Percentiles rank a stretch among this genome's conserved stretches.
phyloP scores from a whole-genome alignment of 1,140 invertebrate species.

The Drosophila varians region DNA sequence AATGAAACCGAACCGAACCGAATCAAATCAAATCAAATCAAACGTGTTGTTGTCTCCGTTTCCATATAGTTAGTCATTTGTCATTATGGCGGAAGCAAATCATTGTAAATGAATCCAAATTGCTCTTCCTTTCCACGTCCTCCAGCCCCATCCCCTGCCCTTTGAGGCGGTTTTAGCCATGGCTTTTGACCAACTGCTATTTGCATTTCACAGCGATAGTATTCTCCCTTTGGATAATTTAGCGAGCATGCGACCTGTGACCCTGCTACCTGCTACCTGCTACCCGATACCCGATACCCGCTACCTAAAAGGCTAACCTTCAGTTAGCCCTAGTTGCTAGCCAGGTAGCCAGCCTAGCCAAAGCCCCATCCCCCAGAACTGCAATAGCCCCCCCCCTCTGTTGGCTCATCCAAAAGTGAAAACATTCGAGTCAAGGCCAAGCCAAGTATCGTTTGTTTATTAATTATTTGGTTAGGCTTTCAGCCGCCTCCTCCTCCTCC shows the following conservation, averaged over 20 bases:
- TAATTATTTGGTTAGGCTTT: slow-evolving; percentile 72
- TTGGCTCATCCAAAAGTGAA: slow-evolving; percentile 43
- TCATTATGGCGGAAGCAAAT: slow-evolving; percentile 50
- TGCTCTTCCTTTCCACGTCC: slow-evolving; percentile 19
- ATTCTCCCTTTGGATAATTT: slow-evolving; percentile 55
- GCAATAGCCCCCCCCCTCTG: not conserved
- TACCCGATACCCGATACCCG: not conserved
- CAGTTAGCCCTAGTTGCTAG: slow-evolving; percentile 2
- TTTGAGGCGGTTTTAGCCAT: too few species aligned
- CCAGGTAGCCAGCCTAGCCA: not conserved
- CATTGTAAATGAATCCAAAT: slow-evolving; percentile 68
- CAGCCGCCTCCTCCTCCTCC: not conserved
- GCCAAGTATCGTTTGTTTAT: slow-evolving; percentile 55
- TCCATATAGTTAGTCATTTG: slow-evolving; percentile 19
- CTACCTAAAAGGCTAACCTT: slow-evolving; percentile 29
- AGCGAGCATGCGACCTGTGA: slow-evolving; percentile 51
- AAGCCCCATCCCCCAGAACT: not conserved
- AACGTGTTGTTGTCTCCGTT: not conserved
- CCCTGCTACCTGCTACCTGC: not conserved
- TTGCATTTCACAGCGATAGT: slow-evolving; percentile 16
- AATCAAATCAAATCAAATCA: slow-evolving; percentile 30
- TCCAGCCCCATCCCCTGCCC: too few species aligned
- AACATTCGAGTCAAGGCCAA: slow-evolving; percentile 66
- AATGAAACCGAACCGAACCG: slow-evolving; percentile 22
- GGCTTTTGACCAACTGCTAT: slow-evolving; percentile 4